phyloP scores from a whole-genome alignment of 1,140 invertebrate genomes.

The Atta colombica region DNA sequence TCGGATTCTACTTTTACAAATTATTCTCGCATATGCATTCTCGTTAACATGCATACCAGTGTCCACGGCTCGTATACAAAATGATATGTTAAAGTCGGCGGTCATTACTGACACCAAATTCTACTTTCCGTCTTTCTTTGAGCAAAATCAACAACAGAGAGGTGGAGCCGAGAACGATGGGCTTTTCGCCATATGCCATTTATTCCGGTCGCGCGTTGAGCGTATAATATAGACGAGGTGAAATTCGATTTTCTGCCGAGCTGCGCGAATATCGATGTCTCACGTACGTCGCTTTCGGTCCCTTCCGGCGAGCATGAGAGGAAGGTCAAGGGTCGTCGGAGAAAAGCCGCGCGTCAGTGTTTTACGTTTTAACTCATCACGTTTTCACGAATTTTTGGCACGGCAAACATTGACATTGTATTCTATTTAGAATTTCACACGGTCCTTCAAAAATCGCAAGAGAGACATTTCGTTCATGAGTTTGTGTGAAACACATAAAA shows the following conservation, averaged over 20 bases:
- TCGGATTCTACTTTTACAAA: slow-evolving; percentile 58
- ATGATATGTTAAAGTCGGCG: slow-evolving; percentile 53
- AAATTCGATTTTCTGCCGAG: slow-evolving; percentile 60
- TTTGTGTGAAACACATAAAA: not conserved
- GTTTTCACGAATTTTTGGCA: slow-evolving; percentile 9
- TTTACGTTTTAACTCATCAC: slow-evolving; percentile 17
- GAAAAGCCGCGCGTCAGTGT: slow-evolving; percentile 32
- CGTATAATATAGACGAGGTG: slow-evolving; percentile 29
- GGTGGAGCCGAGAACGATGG: slow-evolving; percentile 15
- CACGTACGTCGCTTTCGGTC: slow-evolving; percentile 29
- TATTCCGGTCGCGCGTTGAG: slow-evolving; percentile 51
- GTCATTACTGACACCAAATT: slow-evolving; percentile 66
- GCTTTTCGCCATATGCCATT: slow-evolving; percentile 48
- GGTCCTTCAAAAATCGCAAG: slow-evolving; percentile 60
- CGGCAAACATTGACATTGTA: slow-evolving; percentile 71
- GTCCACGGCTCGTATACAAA: slow-evolving; percentile 34
- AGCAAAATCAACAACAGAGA: slow-evolving; percentile 44
- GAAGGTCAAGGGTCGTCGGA: slow-evolving; percentile 54
- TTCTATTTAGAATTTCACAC: slow-evolving; percentile 64
- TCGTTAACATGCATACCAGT: slow-evolving; percentile 47
- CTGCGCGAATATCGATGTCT: slow-evolving; percentile 51
- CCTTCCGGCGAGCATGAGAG: slow-evolving; percentile 42
- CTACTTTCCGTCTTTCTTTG: slow-evolving; percentile 62
- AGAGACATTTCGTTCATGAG: not conserved
- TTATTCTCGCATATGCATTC: slow-evolving; percentile 42